These are phyloP conservation scores for Bombus waltoni DNA, from an alignment of 1,140 invertebrate genomes.

Conservation along the genomic window DNA sequence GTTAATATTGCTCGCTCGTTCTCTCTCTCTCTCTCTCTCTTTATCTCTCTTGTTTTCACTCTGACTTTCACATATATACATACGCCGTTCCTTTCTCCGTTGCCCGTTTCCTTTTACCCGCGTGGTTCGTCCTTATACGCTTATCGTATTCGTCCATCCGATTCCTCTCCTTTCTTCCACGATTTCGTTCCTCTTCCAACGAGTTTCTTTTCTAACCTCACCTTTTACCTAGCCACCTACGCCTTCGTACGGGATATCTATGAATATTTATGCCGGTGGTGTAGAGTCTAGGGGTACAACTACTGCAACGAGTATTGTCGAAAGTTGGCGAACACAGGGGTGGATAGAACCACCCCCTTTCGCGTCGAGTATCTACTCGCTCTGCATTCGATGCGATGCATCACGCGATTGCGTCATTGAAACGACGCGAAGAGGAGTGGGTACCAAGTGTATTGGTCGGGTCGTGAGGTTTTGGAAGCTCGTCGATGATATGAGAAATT, in stretches of 20 bases:
- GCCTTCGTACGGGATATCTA: slow-evolving; percentile 56
- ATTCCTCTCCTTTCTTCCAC: slow-evolving; percentile 26
- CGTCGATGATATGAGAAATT: not conserved
- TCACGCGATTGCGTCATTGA: slow-evolving; percentile 23
- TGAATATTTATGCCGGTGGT: slow-evolving; percentile 75
- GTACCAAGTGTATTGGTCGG: not conserved
- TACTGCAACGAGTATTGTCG: slow-evolving; percentile 22
- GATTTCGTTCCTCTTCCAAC: not conserved
- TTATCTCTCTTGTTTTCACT: slow-evolving; percentile 53
- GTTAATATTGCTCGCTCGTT: slow-evolving; percentile 78
- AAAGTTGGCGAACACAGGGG: slow-evolving; percentile 18
- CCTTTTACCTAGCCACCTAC: slow-evolving; percentile 65
- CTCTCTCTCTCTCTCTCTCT: slow-evolving; percentile 52
- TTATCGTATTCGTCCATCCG: slow-evolving; percentile 45
- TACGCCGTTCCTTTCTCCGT: not conserved
- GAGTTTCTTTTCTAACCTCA: slow-evolving; percentile 3
- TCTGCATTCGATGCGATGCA: not conserved
- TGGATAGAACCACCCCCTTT: slow-evolving; percentile 42
- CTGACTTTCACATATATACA: slow-evolving; percentile 28
- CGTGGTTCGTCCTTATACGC: slow-evolving; percentile 40
- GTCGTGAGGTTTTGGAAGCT: not conserved
- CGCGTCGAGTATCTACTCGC: slow-evolving; percentile 34
- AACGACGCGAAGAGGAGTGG: not conserved
- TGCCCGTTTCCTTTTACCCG: not conserved
- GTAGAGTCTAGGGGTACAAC: slow-evolving; percentile 62